Percentiles rank a stretch among this genome's conserved stretches.
Evolutionary conservation across 2,888 invertebrate genomes (phyloP).

Genomic region (Cephus runcator): DNA sequence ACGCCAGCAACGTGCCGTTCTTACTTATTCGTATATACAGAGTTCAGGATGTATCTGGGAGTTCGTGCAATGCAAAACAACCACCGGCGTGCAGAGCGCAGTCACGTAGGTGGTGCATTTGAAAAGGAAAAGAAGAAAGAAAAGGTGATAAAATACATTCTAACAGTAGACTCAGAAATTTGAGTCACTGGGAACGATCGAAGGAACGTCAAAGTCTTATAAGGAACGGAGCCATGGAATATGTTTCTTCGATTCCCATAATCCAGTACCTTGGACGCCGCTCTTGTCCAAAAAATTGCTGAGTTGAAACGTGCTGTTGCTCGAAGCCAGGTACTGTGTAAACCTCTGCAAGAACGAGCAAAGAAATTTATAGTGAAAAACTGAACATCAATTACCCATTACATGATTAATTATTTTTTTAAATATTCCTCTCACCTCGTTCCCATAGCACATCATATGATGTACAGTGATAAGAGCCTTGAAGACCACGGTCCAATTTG

Average conservation of each 20-base stretch:
- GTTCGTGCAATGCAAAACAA: background rate
- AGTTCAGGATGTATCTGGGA: background rate
- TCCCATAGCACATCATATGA: conserved; percentile 99
- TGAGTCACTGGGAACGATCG: background rate
- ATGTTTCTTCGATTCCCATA: background rate
- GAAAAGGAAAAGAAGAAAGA: background rate
- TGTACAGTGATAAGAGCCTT: conserved; percentile 98
- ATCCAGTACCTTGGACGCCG: conserved; percentile 89
- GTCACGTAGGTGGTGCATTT: background rate
- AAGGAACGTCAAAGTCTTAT: background rate
- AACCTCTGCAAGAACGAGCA: conserved; percentile 84
- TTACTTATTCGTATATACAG: background rate
- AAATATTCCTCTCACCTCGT: conserved; percentile 80
- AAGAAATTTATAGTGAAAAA: conserved; percentile 24
- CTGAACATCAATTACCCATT: background rate
- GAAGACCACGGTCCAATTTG: conserved; percentile 99
- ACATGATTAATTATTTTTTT: background rate
- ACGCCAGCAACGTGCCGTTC: background rate
- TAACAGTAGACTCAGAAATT: background rate
- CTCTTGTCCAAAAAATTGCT: conserved; percentile 98
- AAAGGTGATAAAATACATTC: background rate
- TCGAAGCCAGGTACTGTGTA: conserved; percentile 99
- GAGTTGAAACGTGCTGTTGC: conserved; percentile 99
- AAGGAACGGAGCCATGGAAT: background rate
- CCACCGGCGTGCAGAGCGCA: background rate